Conservation (phyloP, 2,797 vertebrate genomes). For the Urophycis tenuis region DNA sequence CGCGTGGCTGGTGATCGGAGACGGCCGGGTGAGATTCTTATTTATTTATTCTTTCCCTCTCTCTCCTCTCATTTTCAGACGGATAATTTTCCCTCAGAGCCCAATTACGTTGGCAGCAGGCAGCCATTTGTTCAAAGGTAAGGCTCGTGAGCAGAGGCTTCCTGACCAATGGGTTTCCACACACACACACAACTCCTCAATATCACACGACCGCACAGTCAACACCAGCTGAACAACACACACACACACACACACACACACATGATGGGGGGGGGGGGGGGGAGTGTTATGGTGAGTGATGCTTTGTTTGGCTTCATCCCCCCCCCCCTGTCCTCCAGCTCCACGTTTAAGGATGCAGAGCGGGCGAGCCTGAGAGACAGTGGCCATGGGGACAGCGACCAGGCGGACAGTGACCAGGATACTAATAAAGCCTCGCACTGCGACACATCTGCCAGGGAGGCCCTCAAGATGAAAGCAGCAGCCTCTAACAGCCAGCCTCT, state of each 20-base stretch:
- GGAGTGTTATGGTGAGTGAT: not conserved
- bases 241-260: not conserved
- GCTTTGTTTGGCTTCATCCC: constrained; percentile 19
- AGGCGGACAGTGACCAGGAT: constrained; percentile 99
- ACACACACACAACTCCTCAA: constrained; percentile 38
- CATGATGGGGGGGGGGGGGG: too few species aligned
- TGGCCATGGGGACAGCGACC: constrained; percentile 99
- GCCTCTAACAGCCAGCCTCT: constrained; percentile 94
- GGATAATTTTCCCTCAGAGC: constrained; percentile 99
- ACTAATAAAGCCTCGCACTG: constrained; percentile 99
- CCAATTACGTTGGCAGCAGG: constrained; percentile 99
- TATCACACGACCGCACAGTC: constrained; percentile 32
- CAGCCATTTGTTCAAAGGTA: constrained; percentile 99
- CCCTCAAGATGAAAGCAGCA: constrained; percentile 99
- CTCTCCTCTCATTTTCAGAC: constrained; percentile 93
- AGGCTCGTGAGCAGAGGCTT: constrained; percentile 80
- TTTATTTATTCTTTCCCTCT: not conserved
- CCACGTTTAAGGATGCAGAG: constrained; percentile 99
- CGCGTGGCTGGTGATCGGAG: not conserved
- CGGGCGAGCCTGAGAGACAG: constrained; percentile 99
- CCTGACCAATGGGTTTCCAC: constrained; percentile 71
- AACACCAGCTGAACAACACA: too few species aligned
- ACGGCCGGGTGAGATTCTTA: constrained; percentile 28
- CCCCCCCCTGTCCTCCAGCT: constrained; percentile 74
- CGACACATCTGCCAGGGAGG: constrained; percentile 99